Conservation (phyloP, 2,888 invertebrate genomes). For the Lamellibrachia columna region DNA sequence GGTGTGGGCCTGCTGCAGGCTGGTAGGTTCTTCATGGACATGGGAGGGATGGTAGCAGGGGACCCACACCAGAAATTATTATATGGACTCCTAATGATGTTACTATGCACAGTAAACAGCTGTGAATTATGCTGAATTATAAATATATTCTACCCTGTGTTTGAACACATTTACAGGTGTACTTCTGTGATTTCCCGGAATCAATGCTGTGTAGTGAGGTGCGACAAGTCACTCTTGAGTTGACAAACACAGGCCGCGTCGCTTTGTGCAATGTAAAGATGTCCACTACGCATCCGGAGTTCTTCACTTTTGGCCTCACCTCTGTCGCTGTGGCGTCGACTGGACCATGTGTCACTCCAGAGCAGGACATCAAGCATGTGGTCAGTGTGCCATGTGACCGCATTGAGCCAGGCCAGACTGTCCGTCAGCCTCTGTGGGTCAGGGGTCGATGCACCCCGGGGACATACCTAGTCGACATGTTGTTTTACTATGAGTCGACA, state of each 20-base stretch:
- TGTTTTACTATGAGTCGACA: constrained; percentile 78
- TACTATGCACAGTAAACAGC: not conserved
- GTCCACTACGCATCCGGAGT: constrained; percentile 77
- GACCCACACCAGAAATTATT: not conserved
- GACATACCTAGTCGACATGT: constrained; percentile 73
- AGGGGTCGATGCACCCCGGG: constrained; percentile 77
- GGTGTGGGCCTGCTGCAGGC: too few relatives aligned
- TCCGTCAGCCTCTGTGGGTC: constrained; percentile 73
- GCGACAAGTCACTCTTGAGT: constrained; percentile 74
- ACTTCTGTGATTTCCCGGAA: constrained; percentile 75
- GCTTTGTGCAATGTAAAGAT: constrained; percentile 66
- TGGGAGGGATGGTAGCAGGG: too few relatives aligned
- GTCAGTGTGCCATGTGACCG: constrained; percentile 36
- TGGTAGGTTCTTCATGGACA: too few relatives aligned
- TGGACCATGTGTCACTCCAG: constrained; percentile 37
- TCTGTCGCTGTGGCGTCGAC: not conserved
- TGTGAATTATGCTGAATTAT: not conserved
- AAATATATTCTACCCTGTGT: not conserved
- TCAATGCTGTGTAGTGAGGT: constrained; percentile 81
- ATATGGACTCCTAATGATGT: not conserved
- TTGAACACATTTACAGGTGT: constrained; percentile 70
- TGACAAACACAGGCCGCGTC: constrained; percentile 75
- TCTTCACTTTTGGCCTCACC: constrained; percentile 70
- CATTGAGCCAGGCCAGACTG: constrained; percentile 70
- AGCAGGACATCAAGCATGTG: constrained; percentile 43